Conservation (phyloP, 2,888 invertebrate genomes). For the Hydropsyche betteni region DNA sequence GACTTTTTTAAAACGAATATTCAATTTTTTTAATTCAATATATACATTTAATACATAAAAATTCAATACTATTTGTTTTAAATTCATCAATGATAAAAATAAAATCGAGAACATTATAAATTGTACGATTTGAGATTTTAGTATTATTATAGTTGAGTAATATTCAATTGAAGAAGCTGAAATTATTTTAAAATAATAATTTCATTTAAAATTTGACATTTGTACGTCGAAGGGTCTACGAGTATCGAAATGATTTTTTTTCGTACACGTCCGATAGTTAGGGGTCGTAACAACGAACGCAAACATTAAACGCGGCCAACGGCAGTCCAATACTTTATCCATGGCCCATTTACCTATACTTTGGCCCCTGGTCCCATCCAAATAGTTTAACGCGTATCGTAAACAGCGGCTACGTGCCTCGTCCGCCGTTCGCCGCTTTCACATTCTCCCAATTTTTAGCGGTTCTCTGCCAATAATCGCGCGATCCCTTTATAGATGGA, state of each 20-base stretch:
- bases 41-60: no score
- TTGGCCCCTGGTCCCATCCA: conserved; percentile 31
- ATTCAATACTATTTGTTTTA: no score
- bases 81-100: no score
- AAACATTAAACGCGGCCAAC: conserved; percentile 49
- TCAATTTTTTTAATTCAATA: no score
- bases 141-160: no score
- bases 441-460: conserved; percentile 22
- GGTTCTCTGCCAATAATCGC: conserved; percentile 33
- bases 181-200: no score
- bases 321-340: conserved; percentile 50
- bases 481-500: conserved; percentile 41
- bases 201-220: no score
- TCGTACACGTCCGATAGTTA: conserved; percentile 33
- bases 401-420: conserved; percentile 46
- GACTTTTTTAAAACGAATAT: conserved; percentile 30
- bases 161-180: no score
- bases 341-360: conserved; percentile 51
- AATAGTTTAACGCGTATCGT: conserved; percentile 48
- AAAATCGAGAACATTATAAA: no score
- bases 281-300: conserved; percentile 44
- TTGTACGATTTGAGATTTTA: no score
- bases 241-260: no score
- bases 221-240: no score
- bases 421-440: conserved; percentile 26